A percentile compares a stretch with the other conserved stretches of the same genome.
These are phyloP conservation scores for Drosophila merina DNA, from an alignment of 2,888 invertebrate species.

Conservation along the genomic window DNA sequence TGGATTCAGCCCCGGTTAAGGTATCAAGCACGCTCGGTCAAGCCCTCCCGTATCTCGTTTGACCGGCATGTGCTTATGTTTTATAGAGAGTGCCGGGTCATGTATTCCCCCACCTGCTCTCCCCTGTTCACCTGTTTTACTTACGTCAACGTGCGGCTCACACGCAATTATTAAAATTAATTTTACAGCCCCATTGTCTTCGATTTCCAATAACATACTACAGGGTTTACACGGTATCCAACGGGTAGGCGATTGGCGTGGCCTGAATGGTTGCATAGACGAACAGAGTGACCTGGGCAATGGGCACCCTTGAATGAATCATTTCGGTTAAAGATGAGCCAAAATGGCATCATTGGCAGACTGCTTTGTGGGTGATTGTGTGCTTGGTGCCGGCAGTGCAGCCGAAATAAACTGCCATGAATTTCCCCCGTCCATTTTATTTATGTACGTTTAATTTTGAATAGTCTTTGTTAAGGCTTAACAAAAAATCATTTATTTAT, in stretches of 20 bases:
- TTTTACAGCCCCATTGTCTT: constrained; percentile 32
- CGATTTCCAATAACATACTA: constrained; percentile 42
- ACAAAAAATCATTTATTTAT: constrained; percentile 17
- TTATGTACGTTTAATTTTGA: constrained; percentile 12
- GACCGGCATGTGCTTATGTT: constrained; percentile 57
- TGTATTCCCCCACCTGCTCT: constrained; percentile 26
- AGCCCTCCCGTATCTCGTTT: constrained; percentile 50
- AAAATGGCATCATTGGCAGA: constrained; percentile 68
- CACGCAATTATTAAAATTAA: constrained; percentile 57
- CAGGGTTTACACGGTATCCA: not conserved
- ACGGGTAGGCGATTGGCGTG: constrained; percentile 13
- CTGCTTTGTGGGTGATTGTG: constrained; percentile 30
- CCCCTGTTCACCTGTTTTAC: constrained; percentile 14
- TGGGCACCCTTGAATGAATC: constrained; percentile 69
- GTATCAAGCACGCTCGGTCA: constrained; percentile 16
- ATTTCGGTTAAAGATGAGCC: constrained; percentile 56
- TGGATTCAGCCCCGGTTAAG: constrained; percentile 1
- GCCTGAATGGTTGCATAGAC: not conserved
- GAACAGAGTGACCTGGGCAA: constrained; percentile 14
- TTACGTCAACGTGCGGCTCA: constrained; percentile 52
- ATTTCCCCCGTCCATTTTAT: constrained; percentile 4
- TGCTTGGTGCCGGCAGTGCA: not conserved
- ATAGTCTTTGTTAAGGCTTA: constrained; percentile 21
- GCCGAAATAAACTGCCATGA: constrained; percentile 16
- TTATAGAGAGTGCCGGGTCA: constrained; percentile 47